Evolutionary conservation across 1,140 invertebrate genomes (phyloP).

Genomic region (Drosophila fuyamai): DNA sequence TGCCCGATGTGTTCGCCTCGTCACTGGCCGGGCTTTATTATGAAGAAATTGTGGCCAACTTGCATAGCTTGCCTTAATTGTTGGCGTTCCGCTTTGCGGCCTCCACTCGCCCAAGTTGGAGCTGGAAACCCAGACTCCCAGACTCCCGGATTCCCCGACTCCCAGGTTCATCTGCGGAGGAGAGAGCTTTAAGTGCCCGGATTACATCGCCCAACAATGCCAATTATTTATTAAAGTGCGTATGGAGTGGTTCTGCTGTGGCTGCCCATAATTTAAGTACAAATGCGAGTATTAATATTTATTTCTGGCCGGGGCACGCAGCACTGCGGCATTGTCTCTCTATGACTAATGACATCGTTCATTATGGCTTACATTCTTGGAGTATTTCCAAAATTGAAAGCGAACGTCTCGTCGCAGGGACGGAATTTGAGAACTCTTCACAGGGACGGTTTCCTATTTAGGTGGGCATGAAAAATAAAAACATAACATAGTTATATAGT

Average conservation of each 20-base stretch:
- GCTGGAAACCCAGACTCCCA: conserved; percentile 3
- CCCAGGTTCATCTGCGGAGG: conserved; percentile 8
- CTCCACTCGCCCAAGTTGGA: conserved; percentile 14
- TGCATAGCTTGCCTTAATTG: conserved; percentile 78
- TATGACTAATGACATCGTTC: conserved; percentile 83
- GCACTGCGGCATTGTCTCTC: conserved; percentile 64
- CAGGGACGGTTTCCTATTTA: neutral
- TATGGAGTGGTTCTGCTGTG: conserved; percentile 1
- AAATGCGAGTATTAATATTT: conserved; percentile 56
- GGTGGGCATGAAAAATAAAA: neutral
- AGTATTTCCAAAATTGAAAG: conserved; percentile 70
- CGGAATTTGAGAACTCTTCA: neutral
- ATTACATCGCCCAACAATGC: conserved; percentile 72
- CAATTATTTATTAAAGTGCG: conserved; percentile 81
- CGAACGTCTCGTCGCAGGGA: conserved; percentile 11
- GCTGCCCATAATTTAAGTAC: conserved; percentile 42
- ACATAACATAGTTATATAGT: neutral
- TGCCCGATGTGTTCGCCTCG: conserved; percentile 46
- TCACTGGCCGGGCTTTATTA: conserved; percentile 52
- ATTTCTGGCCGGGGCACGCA: conserved; percentile 36
- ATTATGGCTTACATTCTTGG: conserved; percentile 81
- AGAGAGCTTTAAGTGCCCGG: conserved; percentile 51
- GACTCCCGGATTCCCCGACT: neutral
- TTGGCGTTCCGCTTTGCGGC: conserved; percentile 68
- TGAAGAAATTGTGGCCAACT: conserved; percentile 72